Conservation (phyloP, 2,888 invertebrate species). For the Geotrupes spiniger region DNA sequence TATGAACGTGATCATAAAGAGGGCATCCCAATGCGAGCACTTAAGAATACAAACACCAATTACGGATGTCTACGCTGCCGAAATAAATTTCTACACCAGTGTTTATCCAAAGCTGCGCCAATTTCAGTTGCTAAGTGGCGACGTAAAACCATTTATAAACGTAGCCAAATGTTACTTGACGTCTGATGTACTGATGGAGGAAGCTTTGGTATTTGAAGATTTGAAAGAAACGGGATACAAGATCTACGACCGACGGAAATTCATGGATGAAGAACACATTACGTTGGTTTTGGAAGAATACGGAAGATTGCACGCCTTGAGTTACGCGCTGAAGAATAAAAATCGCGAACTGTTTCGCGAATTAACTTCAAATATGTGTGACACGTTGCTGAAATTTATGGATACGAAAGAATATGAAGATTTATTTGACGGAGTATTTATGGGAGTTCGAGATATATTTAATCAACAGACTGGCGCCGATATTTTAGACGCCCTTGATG, state of each 20-base stretch:
- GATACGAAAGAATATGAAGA: slow-evolving; percentile 3
- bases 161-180: slow-evolving; percentile 24
- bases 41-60: slow-evolving; percentile 11
- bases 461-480: slow-evolving; percentile 6
- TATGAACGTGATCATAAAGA: slow-evolving; percentile 10
- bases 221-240: slow-evolving; percentile 31
- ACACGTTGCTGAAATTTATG: background rate
- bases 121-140: slow-evolving; percentile 10
- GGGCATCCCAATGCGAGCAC: slow-evolving; percentile 10
- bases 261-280: slow-evolving; percentile 37
- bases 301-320: slow-evolving; percentile 39
- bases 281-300: slow-evolving; percentile 34
- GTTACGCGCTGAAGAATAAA: slow-evolving; percentile 35
- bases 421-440: slow-evolving; percentile 21
- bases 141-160: slow-evolving; percentile 9
- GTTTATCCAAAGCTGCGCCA: slow-evolving; percentile 9
- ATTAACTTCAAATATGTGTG: background rate
- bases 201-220: slow-evolving; percentile 36
- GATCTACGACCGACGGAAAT: slow-evolving; percentile 32
- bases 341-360: slow-evolving; percentile 25
- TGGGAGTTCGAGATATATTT: slow-evolving; percentile 17
- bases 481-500: slow-evolving; percentile 7
- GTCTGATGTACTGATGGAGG: slow-evolving; percentile 13
- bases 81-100: slow-evolving; percentile 12
- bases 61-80: background rate